Percentiles rank a stretch among this genome's conserved stretches.
These are phyloP conservation scores for Sycobia sp. DNA, from an alignment of 1,140 invertebrate genomes.

Conservation along the genomic window DNA sequence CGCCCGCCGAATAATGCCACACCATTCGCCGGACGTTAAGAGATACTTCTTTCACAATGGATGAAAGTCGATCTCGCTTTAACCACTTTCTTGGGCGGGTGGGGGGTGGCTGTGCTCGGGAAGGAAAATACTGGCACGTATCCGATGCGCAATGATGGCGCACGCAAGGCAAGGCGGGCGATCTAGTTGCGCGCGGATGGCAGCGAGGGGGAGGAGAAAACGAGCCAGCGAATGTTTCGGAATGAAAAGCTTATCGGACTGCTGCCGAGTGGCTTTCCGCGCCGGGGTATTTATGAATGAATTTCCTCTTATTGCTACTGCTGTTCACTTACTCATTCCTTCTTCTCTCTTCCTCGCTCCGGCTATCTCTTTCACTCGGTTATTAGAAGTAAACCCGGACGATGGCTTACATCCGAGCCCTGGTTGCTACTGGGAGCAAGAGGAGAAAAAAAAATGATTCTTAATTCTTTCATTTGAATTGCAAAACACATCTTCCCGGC, in stretches of 20 bases:
- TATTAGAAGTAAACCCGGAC: neutral
- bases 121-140: neutral
- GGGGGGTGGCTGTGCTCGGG: too few relatives aligned
- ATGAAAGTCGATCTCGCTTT: slow-evolving; percentile 24
- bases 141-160: slow-evolving; percentile 6
- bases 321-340: too few relatives aligned
- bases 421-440: too few relatives aligned
- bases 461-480: slow-evolving; percentile 20
- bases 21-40: slow-evolving; percentile 21
- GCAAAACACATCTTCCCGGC: neutral
- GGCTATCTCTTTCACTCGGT: neutral
- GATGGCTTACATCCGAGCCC: neutral
- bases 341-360: too few relatives aligned
- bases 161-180: too few relatives aligned
- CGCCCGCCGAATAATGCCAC: neutral
- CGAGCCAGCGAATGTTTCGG: slow-evolving; percentile 5
- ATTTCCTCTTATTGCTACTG: too few relatives aligned
- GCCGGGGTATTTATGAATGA: neutral
- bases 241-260: slow-evolving; percentile 8
- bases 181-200: neutral
- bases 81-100: slow-evolving; percentile 7
- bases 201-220: neutral
- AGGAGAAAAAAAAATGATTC: neutral
- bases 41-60: slow-evolving; percentile 20
- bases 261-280: neutral